Conservation (phyloP, 2,888 invertebrate genomes). For the Luperina nickerlii region DNA sequence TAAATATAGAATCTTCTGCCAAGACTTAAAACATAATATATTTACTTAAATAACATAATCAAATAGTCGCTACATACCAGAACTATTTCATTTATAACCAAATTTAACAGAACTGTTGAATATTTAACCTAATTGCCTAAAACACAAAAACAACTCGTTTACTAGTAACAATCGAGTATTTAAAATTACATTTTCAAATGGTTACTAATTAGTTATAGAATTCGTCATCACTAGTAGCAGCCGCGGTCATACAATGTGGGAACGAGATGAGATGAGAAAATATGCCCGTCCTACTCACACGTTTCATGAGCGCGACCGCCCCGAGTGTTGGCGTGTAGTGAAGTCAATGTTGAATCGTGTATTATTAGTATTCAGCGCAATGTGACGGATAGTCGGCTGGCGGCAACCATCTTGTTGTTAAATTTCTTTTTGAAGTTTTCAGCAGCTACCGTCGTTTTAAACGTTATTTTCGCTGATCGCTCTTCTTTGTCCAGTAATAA, state of each 20-base stretch:
- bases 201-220: not conserved
- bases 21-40: conserved; percentile 14
- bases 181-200: conserved; percentile 15
- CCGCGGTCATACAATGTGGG: not conserved
- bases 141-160: conserved; percentile 14
- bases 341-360: not conserved
- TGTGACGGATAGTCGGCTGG: conserved; percentile 83
- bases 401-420: conserved; percentile 88
- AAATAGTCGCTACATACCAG: conserved; percentile 7
- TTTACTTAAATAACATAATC: conserved; percentile 4
- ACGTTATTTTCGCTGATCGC: conserved; percentile 83
- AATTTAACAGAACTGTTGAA: conserved; percentile 5
- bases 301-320: not conserved
- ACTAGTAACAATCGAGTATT: not conserved
- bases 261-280: conserved; percentile 16
- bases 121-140: not conserved
- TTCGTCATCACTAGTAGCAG: not conserved
- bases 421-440: conserved; percentile 86
- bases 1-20: not conserved
- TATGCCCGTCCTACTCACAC: not conserved
- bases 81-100: conserved; percentile 1
- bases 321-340: not conserved
- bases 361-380: conserved; percentile 65
- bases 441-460: conserved; percentile 82
- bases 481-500: conserved; percentile 85